Evolutionary conservation across 2,888 invertebrate genomes (phyloP), one percentile per base, ranked within the genome.

Genomic region (Microplitis manilae): DNA sequence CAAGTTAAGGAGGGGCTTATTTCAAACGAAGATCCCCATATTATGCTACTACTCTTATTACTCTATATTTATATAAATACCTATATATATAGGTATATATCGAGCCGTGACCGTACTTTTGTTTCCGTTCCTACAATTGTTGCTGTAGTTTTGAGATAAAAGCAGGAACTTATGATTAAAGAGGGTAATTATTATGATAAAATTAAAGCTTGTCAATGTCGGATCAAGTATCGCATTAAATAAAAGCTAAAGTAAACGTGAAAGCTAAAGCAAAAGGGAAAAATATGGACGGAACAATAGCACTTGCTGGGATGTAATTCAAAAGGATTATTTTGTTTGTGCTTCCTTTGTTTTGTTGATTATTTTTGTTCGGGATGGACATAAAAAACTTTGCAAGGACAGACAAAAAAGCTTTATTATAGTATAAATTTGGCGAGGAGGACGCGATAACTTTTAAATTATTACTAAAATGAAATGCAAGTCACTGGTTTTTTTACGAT

Each of bases 21-120:
- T 90, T 89, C 87, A 89, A 90, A 89, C 88, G 89, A 88, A 89
- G 89, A 90, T 90, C 88, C 50, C 50, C 87, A 87, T 87, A 89
- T 89, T 89, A 89, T 86, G 86, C 73, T 85, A 85, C 86, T 85
- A 85, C 86, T 85, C 85, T 85, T 86, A 84, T 85, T 50, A 50
- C 50, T 50, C 50, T 83, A 59, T 62, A 72, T 68, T 73, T 62
- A 50, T 62, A 62, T 38, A 68, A 69, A 79, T 79, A 78, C 79
- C 61, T 30, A 30, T 30, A 30, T 30, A 30, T 30, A 30, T 30
- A 30, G 30, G 30, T 30, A 4, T 30, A 30, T 30, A 30, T 30
- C 30, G 30, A 30, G 2, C 30, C 40, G 40, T 83, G 85, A 83
- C 84, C 86, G 84, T 84, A 86, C 87, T 88, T 88, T 86, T 86